These are phyloP conservation scores for Ictalurus punctatus DNA, from an alignment of 2,113 vertebrate genomes.

Conservation along the genomic window DNA sequence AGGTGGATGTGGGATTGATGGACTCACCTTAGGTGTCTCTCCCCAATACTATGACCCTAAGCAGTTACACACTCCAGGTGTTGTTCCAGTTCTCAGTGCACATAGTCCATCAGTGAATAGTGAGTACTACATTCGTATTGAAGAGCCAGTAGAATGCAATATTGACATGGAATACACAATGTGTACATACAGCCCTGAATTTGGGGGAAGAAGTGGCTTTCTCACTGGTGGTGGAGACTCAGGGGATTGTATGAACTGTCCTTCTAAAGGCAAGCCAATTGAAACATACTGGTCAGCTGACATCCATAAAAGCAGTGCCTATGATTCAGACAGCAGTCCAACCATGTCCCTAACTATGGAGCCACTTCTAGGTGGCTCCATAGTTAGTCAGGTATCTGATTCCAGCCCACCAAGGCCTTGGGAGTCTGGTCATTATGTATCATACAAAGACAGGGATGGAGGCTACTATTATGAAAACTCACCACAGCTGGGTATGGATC, in stretches of 20 bases:
- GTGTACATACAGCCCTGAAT: slow-evolving; percentile 79
- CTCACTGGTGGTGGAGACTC: slow-evolving; percentile 66
- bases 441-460: slow-evolving; percentile 76
- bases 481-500: slow-evolving; percentile 60
- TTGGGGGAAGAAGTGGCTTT: slow-evolving; percentile 70
- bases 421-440: slow-evolving; percentile 77
- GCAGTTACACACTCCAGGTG: slow-evolving; percentile 73
- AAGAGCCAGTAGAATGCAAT: slow-evolving; percentile 80
- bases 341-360: slow-evolving; percentile 83
- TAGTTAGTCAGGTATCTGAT: slow-evolving; percentile 59
- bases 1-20: slow-evolving; percentile 70
- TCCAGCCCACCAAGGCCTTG: slow-evolving; percentile 67
- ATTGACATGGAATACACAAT: slow-evolving; percentile 80
- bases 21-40: slow-evolving; percentile 75
- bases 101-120: slow-evolving; percentile 87
- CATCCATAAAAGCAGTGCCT: slow-evolving; percentile 65
- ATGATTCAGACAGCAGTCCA: slow-evolving; percentile 78
- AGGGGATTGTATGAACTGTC: slow-evolving; percentile 69
- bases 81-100: slow-evolving; percentile 88
- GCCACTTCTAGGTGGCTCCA: slow-evolving; percentile 84
- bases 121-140: slow-evolving; percentile 94
- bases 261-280: slow-evolving; percentile 61
- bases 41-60: slow-evolving; percentile 83
- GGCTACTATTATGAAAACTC: slow-evolving; percentile 76
- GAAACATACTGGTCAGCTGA: slow-evolving; percentile 74